A percentile compares a stretch with the other conserved stretches of the same genome.
Evolutionary conservation across 2,113 vertebrate genomes (phyloP).

Genomic region (Prietella phreatophila): DNA sequence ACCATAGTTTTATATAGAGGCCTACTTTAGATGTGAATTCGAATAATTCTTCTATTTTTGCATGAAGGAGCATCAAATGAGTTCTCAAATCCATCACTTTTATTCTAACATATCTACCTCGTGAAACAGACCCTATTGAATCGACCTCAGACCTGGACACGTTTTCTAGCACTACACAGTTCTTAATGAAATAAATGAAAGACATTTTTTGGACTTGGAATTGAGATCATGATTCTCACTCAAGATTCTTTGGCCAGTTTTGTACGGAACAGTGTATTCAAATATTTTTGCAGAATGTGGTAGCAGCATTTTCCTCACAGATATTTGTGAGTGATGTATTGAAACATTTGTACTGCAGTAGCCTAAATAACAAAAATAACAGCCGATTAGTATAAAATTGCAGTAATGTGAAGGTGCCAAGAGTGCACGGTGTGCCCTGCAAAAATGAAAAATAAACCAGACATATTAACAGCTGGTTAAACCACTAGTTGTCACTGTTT

Average conservation of each 20-base stretch:
- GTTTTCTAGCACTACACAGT: background rate
- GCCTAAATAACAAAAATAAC: background rate
- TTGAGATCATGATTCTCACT: background rate
- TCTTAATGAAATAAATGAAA: background rate
- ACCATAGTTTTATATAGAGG: background rate
- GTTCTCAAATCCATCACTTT: background rate
- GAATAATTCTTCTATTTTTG: conserved; percentile 4
- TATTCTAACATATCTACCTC: conserved; percentile 28
- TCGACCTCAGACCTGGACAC: background rate
- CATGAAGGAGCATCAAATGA: background rate
- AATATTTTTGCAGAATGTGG: background rate
- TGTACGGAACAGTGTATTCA: background rate
- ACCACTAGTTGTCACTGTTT: background rate
- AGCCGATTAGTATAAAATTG: background rate
- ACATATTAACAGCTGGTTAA: too few species aligned
- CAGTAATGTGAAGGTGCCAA: background rate
- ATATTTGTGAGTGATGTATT: background rate
- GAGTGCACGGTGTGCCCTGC: background rate
- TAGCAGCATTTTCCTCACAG: background rate
- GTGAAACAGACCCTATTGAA: background rate
- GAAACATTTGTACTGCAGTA: background rate
- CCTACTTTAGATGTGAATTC: background rate
- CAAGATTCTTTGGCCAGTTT: background rate
- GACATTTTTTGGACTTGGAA: background rate
- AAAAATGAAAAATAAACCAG: background rate